Conservation (phyloP, 2,797 vertebrate genomes). For the Onychomys arenicola region DNA sequence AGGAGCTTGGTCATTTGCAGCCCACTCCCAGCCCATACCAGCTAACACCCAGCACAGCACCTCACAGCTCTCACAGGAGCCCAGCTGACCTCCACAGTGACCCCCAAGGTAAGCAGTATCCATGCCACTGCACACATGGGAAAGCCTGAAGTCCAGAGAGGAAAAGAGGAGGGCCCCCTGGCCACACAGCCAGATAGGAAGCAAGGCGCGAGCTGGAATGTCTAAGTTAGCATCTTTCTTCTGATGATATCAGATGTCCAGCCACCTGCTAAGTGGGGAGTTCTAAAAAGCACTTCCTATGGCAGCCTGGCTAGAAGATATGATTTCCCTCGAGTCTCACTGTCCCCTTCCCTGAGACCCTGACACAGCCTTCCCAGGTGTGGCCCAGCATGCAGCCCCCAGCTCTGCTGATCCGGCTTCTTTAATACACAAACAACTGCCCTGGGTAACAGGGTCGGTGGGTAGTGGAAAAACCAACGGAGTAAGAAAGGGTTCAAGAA, state of each 20-base stretch:
- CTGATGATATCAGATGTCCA: not conserved
- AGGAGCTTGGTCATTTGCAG: not conserved
- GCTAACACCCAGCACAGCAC: not conserved
- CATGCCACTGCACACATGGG: too few relatives aligned
- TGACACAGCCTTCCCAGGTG: not conserved
- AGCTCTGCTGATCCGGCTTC: not conserved
- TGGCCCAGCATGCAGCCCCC: not conserved
- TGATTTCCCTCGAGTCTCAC: fast-evolving
- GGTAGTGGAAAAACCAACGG: not conserved
- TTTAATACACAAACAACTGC: not conserved
- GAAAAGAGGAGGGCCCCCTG: not conserved
- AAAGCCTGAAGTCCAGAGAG: not conserved
- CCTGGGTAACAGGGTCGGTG: not conserved
- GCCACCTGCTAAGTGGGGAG: fast-evolving
- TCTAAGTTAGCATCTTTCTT: not conserved
- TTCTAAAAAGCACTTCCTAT: not conserved
- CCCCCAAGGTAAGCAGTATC: not conserved
- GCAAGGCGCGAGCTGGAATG: not conserved
- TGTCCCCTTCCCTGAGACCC: not conserved
- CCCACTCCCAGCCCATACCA: not conserved
- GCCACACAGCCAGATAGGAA: not conserved
- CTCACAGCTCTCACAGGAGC: not conserved
- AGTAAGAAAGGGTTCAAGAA: not conserved
- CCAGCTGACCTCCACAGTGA: not conserved
- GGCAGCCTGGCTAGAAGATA: not conserved